Evolutionary conservation across 2,797 vertebrate genomes (phyloP).

Genomic region (Picus viridis): DNA sequence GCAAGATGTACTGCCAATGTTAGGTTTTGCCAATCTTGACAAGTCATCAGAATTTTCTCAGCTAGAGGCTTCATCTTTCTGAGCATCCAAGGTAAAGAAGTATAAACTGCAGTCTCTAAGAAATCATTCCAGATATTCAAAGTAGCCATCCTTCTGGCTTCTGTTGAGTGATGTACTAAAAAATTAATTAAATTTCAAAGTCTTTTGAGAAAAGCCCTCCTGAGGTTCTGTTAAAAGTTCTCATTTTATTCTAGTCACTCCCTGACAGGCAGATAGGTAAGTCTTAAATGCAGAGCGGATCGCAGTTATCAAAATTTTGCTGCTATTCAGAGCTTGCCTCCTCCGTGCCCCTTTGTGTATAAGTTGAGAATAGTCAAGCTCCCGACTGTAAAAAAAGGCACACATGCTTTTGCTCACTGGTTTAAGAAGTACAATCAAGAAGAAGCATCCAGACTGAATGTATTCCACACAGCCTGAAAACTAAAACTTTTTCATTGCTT

Average conservation of each 20-base stretch:
- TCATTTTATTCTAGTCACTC: neutral
- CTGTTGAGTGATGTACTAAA: neutral
- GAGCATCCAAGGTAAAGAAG: neutral
- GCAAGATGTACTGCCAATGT: neutral
- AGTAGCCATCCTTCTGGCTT: neutral
- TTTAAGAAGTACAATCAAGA: neutral
- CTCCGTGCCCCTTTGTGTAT: neutral
- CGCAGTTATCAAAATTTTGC: neutral
- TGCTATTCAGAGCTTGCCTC: neutral
- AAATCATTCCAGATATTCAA: neutral
- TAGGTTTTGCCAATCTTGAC: conserved; percentile 2
- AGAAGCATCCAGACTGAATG: neutral
- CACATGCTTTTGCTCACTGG: neutral
- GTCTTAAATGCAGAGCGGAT: neutral
- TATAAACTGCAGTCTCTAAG: neutral
- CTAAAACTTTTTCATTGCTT: neutral
- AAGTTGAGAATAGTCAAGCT: neutral
- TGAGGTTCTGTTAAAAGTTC: neutral
- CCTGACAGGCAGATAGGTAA: neutral
- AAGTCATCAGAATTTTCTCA: conserved; percentile 25
- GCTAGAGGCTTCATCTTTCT: neutral
- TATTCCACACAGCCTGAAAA: neutral
- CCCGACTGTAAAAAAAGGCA: neutral
- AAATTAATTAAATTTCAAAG: neutral
- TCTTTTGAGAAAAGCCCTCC: neutral